These are phyloP conservation scores for Achlya flavicornis DNA, from an alignment of 2,888 invertebrate genomes.

Conservation along the genomic window DNA sequence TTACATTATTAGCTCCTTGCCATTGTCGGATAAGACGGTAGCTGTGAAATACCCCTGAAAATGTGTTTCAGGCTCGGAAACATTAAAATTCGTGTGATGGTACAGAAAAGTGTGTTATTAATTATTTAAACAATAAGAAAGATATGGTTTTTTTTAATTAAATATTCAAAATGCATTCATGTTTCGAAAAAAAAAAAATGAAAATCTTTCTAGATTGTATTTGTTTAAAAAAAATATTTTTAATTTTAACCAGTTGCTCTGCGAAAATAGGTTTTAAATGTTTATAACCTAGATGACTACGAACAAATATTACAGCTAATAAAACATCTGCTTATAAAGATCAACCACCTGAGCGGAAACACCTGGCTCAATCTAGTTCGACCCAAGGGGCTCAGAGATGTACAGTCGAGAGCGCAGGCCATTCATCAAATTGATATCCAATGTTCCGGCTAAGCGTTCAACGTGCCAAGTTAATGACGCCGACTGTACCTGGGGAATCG, in stretches of 20 bases:
- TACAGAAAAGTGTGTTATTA: background rate
- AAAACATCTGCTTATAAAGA: background rate
- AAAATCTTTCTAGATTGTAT: too few species aligned
- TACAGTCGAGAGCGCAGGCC: slow-evolving; percentile 25
- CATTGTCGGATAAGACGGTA: slow-evolving; percentile 13
- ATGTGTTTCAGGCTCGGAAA: background rate
- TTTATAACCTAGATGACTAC: background rate
- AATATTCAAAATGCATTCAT: too few species aligned
- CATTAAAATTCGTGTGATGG: slow-evolving; percentile 7
- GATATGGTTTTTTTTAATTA: too few species aligned
- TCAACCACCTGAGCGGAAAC: slow-evolving; percentile 11
- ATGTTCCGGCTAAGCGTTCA: slow-evolving; percentile 6
- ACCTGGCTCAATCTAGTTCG: slow-evolving; percentile 1
- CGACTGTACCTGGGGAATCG: slow-evolving; percentile 2
- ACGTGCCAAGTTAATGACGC: slow-evolving; percentile 7
- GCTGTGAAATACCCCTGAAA: slow-evolving; percentile 5
- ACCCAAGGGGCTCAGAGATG: slow-evolving; percentile 10
- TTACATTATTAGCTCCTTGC: slow-evolving; percentile 42
- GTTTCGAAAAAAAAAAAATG: too few species aligned
- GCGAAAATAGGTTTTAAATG: too few species aligned
- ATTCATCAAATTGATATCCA: slow-evolving; percentile 24
- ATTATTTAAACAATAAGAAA: too few species aligned
- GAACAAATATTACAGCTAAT: background rate
- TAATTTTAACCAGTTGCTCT: too few species aligned
- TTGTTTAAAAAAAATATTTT: too few species aligned